Evolutionary conservation across 2,888 invertebrate genomes (phyloP), one percentile per base, ranked within the genome.

Genomic region (Eupeodes latifasciatus): DNA sequence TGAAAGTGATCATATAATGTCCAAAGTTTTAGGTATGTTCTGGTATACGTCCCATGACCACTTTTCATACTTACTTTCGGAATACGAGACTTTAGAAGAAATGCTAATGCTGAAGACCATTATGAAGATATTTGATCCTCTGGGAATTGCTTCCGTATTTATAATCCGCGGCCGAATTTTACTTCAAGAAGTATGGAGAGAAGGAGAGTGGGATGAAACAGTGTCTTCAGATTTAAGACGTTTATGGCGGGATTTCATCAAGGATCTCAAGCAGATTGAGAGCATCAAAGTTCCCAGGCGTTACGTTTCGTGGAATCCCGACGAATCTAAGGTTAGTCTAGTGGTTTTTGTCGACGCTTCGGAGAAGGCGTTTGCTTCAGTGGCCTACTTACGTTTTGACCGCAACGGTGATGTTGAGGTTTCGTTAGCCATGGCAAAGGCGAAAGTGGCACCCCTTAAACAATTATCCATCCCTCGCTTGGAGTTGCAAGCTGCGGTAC

Each of bases 111-210:
- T 64, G 47, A 44, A n/a, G 51, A 36, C 51, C 11, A 34, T 75
- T n/a, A 61, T 49, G 49, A 51, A n/a, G 47, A 67, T 67, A 14
- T 67, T 44, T 36, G 67, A 77, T 47, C 77, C 77, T 3, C 77
- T 77, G 1, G 77, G 66, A 6, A 44, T 77, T 0, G 57, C 67
- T 9, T 67, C 78, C 14, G 44, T 16, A 16, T 67, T 66, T 34
- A 61, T 78, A 4, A 78, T 78, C 7, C 78, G 69, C 5, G 78
- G 57, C 1, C 67, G 78, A 7, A 61, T 78, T 7, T 12, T 64
- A 10, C 40, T 76, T 14, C 76, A 76, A 44, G 76, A 76, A 5
- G 78, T 78, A 16, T 59, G 78, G 67, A 36, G 59, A 49, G 78
- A 61, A 19, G 61, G 57, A 3, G 78, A 78, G 5, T 78, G 66